Conservation (phyloP, 2,888 invertebrate genomes). For the Monoplex corrugatus region DNA sequence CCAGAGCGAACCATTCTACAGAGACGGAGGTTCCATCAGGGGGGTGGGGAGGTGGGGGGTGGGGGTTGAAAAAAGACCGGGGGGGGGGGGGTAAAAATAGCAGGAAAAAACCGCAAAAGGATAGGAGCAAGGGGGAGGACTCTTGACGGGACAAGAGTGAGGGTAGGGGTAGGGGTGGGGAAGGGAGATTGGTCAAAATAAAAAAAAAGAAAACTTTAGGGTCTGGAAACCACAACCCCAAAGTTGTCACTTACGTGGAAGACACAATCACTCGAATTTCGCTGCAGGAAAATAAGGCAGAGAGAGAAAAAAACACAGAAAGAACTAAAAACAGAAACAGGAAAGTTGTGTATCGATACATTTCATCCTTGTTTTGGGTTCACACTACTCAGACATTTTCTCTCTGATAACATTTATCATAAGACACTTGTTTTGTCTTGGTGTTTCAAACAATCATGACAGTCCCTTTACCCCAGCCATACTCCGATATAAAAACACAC, state of each 20-base stretch:
- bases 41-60: not conserved
- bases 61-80: not conserved
- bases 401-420: too few species aligned
- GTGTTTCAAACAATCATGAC: too few species aligned
- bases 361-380: too few species aligned
- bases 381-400: too few species aligned
- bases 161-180: not conserved
- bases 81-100: not conserved
- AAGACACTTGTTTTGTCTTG: too few species aligned
- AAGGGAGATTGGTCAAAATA: not conserved
- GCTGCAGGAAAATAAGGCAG: too few species aligned
- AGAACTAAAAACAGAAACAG: too few species aligned
- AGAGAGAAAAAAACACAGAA: conserved; percentile 20
- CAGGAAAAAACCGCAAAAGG: not conserved
- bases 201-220: not conserved
- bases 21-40: too few species aligned
- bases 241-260: conserved; percentile 13
- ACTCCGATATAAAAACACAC: too few species aligned
- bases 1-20: too few species aligned
- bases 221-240: not conserved
- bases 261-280: conserved; percentile 3
- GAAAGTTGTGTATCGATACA: too few species aligned
- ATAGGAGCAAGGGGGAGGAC: not conserved
- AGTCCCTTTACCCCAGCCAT: too few species aligned
- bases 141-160: not conserved